Conservation (phyloP, 2,888 invertebrate genomes). For the Cryptocephalus primarius region DNA sequence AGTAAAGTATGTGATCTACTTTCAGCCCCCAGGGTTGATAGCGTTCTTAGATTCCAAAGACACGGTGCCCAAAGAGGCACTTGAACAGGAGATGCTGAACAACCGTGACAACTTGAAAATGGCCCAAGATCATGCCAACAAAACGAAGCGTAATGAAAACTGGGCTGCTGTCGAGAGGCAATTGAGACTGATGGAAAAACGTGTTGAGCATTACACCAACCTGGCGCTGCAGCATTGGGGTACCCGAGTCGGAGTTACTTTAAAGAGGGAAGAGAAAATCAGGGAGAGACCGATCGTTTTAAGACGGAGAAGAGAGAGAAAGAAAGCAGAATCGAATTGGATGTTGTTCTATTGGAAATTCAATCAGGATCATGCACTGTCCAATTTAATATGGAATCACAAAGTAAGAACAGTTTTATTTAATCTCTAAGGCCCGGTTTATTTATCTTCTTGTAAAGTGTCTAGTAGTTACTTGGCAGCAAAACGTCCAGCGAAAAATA, state of each 20-base stretch:
- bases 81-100: constrained; percentile 60
- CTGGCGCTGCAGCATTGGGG: constrained; percentile 66
- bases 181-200: constrained; percentile 70
- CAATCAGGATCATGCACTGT: constrained; percentile 83
- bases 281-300: constrained; percentile 83
- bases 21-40: constrained; percentile 83
- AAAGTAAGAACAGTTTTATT: constrained; percentile 46
- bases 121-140: constrained; percentile 70
- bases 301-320: constrained; percentile 75
- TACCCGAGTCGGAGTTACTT: constrained; percentile 44
- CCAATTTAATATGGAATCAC: constrained; percentile 98
- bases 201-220: constrained; percentile 59
- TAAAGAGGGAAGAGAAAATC: constrained; percentile 47
- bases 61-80: constrained; percentile 61
- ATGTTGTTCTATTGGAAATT: constrained; percentile 92
- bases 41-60: constrained; percentile 82
- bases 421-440: too few relatives aligned
- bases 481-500: too few relatives aligned
- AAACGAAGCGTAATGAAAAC: constrained; percentile 55
- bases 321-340: constrained; percentile 86
- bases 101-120: constrained; percentile 91
- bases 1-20: too few relatives aligned
- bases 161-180: constrained; percentile 62
- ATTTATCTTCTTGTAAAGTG: too few relatives aligned
- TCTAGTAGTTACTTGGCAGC: too few relatives aligned